Base-by-base conservation (phyloP, 2,888 invertebrate species). In the Xestia rhomboidea region DNA sequence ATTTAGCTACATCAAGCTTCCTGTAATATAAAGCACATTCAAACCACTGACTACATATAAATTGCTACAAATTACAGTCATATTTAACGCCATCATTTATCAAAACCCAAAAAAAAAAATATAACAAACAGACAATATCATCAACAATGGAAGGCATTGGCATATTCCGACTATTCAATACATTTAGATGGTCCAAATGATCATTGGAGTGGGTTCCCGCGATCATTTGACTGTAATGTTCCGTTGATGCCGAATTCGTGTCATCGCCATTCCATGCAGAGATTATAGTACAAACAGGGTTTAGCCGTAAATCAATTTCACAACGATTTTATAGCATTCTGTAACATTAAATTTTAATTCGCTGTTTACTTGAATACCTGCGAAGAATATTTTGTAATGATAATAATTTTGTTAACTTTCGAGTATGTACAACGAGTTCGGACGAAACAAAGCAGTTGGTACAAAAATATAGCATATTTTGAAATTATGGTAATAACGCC, bases 251-350 rank as follows among this genome's bases (percentile, higher is more conserved):
- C 92, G 89, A 93, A 92, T 91, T 94, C 96, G 96, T 96, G 96
- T 94, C 95, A 90, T 90, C 90, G 89, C 85, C 90, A 89, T 88
- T 89, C 91, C 89, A 88, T 88, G 91, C 86, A 87, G 93, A 95
- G 96, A 95, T 96, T 96, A 95, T 93, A 94, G 91, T 86, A 92
- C 94, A 95, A 95, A 95, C 93, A 95, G 93, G 93, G 91, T 94
- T 95, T 94, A 93, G 91, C 90, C 91, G 93, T 93, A 93, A 93
- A 95, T 95, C 94, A 94, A 92, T 94, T 94, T 90, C 91, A 90
- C 89, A 74, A 77, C 62, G 73, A 74, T 87, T 84, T 81, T 81
- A 92, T 91, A 92, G 89, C 90, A 90, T 92, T 91, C 87, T 88
- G 90, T 92, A 89, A 90, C 92, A 92, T 92, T 93, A 89, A 74